A percentile compares a stretch with the other conserved stretches of the same genome.
Evolutionary conservation across 2,888 invertebrate species (phyloP).

Genomic region (Epinotia demarniana): DNA sequence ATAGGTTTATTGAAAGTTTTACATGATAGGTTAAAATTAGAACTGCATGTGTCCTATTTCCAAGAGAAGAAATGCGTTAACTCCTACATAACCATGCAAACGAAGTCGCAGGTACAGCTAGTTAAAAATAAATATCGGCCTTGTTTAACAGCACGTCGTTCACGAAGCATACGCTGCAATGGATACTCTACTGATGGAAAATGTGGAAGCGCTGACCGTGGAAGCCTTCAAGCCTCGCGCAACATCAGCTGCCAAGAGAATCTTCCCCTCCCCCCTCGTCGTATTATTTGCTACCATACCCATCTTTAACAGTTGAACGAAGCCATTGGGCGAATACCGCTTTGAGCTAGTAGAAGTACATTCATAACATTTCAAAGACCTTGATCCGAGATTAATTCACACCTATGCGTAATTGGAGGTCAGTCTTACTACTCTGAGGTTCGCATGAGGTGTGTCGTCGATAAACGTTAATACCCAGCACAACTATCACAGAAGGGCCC

Average conservation of each 20-base stretch:
- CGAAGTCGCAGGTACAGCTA: too few species aligned
- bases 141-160: constrained; percentile 67
- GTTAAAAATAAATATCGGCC: too few species aligned
- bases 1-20: too few species aligned
- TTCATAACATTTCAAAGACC: neutral
- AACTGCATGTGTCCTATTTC: too few species aligned
- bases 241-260: neutral
- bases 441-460: neutral
- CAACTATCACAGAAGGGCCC: too few species aligned
- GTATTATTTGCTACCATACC: neutral
- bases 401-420: neutral
- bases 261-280: neutral
- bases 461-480: too few species aligned
- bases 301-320: constrained; percentile 23
- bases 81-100: too few species aligned
- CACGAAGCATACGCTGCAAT: constrained; percentile 77
- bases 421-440: neutral
- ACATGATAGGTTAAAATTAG: too few species aligned
- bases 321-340: neutral
- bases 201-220: constrained; percentile 52
- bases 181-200: constrained; percentile 72
- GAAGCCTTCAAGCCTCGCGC: neutral
- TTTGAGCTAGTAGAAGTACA: neutral
- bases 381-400: neutral
- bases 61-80: too few species aligned